phyloP scores from a whole-genome alignment of 2,888 invertebrate species.

The Lasioglossum leucozonium region DNA sequence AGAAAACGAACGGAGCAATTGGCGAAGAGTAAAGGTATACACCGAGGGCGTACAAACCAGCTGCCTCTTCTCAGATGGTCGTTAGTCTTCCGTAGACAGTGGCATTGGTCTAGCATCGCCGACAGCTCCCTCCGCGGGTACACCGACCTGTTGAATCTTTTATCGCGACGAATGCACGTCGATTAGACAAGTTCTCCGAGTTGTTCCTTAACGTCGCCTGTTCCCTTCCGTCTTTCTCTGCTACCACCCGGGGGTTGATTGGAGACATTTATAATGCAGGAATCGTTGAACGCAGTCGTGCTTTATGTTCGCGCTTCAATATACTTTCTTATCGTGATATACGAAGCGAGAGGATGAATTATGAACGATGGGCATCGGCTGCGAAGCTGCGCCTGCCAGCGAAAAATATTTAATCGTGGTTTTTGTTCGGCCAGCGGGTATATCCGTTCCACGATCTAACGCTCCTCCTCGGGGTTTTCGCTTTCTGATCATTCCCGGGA shows the following conservation, averaged over 20 bases:
- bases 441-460: conserved; percentile 21
- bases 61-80: conserved; percentile 56
- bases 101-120: conserved; percentile 40
- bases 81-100: conserved; percentile 64
- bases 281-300: conserved; percentile 22
- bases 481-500: conserved; percentile 8
- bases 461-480: neutral
- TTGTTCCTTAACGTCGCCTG: conserved; percentile 4
- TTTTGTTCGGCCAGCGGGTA: neutral
- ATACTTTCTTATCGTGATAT: conserved; percentile 23
- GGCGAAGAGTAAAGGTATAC: conserved; percentile 17
- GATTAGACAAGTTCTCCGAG: conserved; percentile 44
- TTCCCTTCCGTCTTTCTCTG: neutral
- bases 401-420: neutral
- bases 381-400: neutral
- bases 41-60: conserved; percentile 37
- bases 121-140: conserved; percentile 36
- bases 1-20: conserved; percentile 3
- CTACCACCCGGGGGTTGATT: conserved; percentile 25
- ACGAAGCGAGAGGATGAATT: conserved; percentile 24
- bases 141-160: conserved; percentile 60
- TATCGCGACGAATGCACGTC: conserved; percentile 59
- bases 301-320: conserved; percentile 25
- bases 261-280: conserved; percentile 45
- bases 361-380: conserved; percentile 21